phyloP scores from a whole-genome alignment of 2,113 vertebrate genomes.

The Sturnus vulgaris region DNA sequence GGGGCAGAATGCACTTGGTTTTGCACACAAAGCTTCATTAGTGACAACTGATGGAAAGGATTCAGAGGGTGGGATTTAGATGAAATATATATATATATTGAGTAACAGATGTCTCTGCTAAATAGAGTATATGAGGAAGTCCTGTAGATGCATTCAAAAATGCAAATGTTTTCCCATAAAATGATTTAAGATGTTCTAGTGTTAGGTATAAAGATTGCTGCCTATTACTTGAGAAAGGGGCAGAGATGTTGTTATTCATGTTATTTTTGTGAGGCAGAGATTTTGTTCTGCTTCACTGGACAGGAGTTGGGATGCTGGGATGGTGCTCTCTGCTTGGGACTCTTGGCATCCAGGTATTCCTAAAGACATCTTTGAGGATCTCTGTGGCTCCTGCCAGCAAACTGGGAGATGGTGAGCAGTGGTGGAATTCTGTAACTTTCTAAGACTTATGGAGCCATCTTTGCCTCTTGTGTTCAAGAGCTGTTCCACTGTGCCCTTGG shows the following conservation, averaged over 20 bases:
- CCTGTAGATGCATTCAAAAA: not conserved
- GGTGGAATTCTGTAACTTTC: not conserved
- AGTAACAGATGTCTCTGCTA: slow-evolving; percentile 46
- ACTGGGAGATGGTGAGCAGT: not conserved
- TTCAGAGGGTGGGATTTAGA: slow-evolving; percentile 35
- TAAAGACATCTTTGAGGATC: not conserved
- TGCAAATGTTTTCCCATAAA: not conserved
- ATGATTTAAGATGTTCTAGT: not conserved
- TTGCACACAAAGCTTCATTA: slow-evolving; percentile 50
- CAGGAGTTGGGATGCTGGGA: not conserved
- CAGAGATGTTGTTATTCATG: not conserved
- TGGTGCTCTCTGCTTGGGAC: not conserved
- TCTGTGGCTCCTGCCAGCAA: not conserved
- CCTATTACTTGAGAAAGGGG: not conserved
- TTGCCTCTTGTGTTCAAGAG: not conserved
- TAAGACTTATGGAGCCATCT: not conserved
- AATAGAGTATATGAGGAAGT: not conserved
- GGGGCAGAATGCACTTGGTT: slow-evolving; percentile 47
- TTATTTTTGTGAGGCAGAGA: not conserved
- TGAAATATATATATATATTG: not conserved
- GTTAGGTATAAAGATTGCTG: not conserved
- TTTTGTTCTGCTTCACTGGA: not conserved
- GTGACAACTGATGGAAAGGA: slow-evolving; percentile 24
- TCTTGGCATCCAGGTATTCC: not conserved
- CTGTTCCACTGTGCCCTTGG: not conserved